Base-by-base conservation (phyloP, 2,888 invertebrate species). In the Lepidochitona cinerea region DNA sequence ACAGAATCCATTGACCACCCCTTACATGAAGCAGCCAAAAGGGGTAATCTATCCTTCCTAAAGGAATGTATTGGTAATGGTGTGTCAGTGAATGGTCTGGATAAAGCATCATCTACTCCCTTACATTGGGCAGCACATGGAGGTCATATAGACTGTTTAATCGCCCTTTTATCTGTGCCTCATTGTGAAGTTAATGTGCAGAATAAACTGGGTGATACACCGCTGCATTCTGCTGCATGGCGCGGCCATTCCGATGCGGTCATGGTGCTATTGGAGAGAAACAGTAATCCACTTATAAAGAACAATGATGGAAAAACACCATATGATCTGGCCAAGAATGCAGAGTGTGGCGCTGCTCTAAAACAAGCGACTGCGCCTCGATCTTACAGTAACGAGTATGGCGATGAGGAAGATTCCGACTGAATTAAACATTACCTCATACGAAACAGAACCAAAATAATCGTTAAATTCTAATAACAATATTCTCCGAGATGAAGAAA, bases 171-270 rank as follows among this genome's bases (percentile, higher is more conserved):
- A n/a, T 84, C 87, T 59, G 85, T 91, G 33, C 89, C 91, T 12
- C 92, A 92, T 82, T 88, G 91, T 78, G 84, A 91, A 76, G 84
- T 92, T 52, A 90, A 91, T 81, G 89, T 91, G 18, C 91, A 94
- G 93, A 94, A 94, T 87, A 93, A 93, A 89, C 90, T 94, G 78
- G 94, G 94, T 18, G 94, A 94, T 84, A 93, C 93, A 5, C 92
- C 94, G 0, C 85, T 94, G 36, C 94, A 94, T 84, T 91, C 92
- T 14, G 94, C 94, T 53, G 92, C 93, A 1, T 92, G 92, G 90
- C 93, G 92, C 84, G 93, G 93, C n/a, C 93, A 93, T 81, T 84
- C 91, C 37, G 92, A 92, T 53, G 91, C 93, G 70, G 92, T 93
- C 1, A 87, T 91, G 79, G 77, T 93, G 67, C 89, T 94, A 70